Base-by-base conservation (phyloP, 2,888 invertebrate genomes). In the Chironomus riparius region DNA sequence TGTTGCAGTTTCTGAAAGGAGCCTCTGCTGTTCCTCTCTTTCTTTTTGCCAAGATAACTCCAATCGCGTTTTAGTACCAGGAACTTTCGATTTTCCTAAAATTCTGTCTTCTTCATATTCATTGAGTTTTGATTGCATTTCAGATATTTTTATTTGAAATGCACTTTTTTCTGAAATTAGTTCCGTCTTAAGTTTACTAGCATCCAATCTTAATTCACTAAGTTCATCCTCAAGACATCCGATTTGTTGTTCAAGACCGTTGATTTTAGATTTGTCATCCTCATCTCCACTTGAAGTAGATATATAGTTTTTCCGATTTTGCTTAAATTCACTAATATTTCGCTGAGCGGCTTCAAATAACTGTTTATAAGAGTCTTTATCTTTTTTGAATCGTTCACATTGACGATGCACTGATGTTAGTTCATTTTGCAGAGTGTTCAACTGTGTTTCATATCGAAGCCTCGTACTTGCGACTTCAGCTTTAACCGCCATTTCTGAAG, bases 11-110 rank as follows among this genome's bases (percentile, higher is more conserved):
- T 96, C 96, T 82, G 94, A 94, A 47, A 96, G 84, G 56, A 96
- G 84, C n/a, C 95, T 86, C 79, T 95, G 95, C 80, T 95, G 94
- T 80, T 96, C 95, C 82, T 95, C 94, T 22, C 96, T 87, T 83
- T 96, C 96, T 82, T 95, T 96, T 81, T 95, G 95, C 96, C 96
- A 96, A 0, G 95, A 94, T 15, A 96, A 85, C 82, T 96, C 95
- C 88, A 96, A 90, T 74, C 93, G 89, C 1, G 95, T 93, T 80
- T 92, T 91, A 79, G 93, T 86, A 3, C 95, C 95, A 0, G 93
- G 92, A 78, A 94, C 91, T 81, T 94, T 92, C 1, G 93, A 92
- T 28, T 92, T 91, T 15, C 90, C 90, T 38, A 96, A 85, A 74
- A 95, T 87, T 65, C 93, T 88, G 78, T 95, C 95, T 83, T 96